Base-by-base conservation (phyloP, 1,140 invertebrate genomes). In the Ruditapes philippinarum region DNA sequence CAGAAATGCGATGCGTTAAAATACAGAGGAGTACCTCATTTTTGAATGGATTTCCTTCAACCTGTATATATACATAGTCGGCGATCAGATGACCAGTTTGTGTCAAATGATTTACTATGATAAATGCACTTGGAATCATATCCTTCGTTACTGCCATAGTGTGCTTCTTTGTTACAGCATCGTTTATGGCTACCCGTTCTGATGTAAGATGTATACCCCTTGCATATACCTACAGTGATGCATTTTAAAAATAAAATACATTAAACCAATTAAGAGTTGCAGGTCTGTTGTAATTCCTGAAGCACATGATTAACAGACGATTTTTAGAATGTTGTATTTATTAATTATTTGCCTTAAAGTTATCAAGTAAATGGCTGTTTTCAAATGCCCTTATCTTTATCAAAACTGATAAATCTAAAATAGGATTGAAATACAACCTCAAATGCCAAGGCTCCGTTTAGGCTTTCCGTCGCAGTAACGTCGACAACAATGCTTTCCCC, bases 91-190 rank as follows among this genome's bases (percentile, higher is more conserved):
- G 4, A 0, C 81, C 62, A 4, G 25, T 17, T 22, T 36, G 65
- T 4, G 81, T 84, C 2, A 65, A 28, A 65, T 70, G 65, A 33
- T 33, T 31, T 11, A 49, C 81, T 12, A 51, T 3, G n/a, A 84
- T 49, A 25, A 70, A 73, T 7, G 45, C 62, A 4, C 33, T 12
- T 38, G 81, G 81, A 28, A 84, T 62, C 81, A 84, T 84, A 65
- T 68, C 81, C 4, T 38, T n/a, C 2, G 40, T 84, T 7, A 73
- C 25, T 0, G 22, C 25, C 14, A 84, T 36, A 9, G n/a, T 25
- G 22, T 51, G 19, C 5, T 14, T 36, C 3, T 28, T 4, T 5
- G 9, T 33, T 28, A 5, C 12, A 7, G 17, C 25, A 31, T 33
- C 7, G 19, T n/a, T n/a, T 31, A 51, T 28, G 25, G 40, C 76